These are phyloP conservation scores for Drosophila fuyamai DNA, from an alignment of 1,140 invertebrate genomes.

Conservation along the genomic window DNA sequence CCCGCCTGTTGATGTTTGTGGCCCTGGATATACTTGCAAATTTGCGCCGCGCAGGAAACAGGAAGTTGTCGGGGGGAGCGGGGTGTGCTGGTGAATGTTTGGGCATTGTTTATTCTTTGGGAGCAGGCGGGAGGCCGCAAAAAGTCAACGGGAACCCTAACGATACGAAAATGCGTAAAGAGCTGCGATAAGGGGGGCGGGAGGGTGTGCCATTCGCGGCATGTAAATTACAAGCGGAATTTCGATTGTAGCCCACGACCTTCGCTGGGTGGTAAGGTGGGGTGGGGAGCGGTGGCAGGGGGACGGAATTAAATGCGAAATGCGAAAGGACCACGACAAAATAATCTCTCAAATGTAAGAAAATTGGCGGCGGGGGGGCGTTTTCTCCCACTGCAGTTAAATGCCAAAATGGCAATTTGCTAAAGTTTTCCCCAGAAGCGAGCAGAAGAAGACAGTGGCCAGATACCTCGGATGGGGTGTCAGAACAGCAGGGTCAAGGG, in stretches of 20 bases:
- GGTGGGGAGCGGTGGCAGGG: background rate
- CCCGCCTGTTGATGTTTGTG: conserved; percentile 64
- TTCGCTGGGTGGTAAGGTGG: conserved; percentile 7
- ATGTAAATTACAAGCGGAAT: conserved; percentile 78
- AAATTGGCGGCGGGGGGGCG: conserved; percentile 33
- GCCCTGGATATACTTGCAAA: conserved; percentile 33
- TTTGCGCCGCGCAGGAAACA: conserved; percentile 61
- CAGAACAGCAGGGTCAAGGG: conserved; percentile 1
- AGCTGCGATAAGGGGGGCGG: conserved; percentile 5
- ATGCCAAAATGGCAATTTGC: conserved; percentile 78
- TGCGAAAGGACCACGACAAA: conserved; percentile 71
- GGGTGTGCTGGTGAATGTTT: background rate
- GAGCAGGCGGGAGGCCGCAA: conserved; percentile 23
- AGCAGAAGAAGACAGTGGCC: conserved; percentile 30
- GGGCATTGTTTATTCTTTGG: conserved; percentile 71
- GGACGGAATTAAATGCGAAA: conserved; percentile 67
- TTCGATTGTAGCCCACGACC: conserved; percentile 71
- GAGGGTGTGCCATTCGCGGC: conserved; percentile 31
- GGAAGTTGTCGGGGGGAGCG: conserved; percentile 56
- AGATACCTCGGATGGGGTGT: conserved; percentile 32
- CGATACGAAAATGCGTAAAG: conserved; percentile 41
- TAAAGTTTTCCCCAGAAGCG: conserved; percentile 62
- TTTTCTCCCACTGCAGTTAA: conserved; percentile 44
- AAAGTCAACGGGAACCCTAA: conserved; percentile 46
- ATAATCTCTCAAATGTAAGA: conserved; percentile 75